Percentiles rank a stretch among this genome's conserved stretches.
Evolutionary conservation across 2,797 vertebrate genomes (phyloP).

Genomic region (Brachymystax lenok): DNA sequence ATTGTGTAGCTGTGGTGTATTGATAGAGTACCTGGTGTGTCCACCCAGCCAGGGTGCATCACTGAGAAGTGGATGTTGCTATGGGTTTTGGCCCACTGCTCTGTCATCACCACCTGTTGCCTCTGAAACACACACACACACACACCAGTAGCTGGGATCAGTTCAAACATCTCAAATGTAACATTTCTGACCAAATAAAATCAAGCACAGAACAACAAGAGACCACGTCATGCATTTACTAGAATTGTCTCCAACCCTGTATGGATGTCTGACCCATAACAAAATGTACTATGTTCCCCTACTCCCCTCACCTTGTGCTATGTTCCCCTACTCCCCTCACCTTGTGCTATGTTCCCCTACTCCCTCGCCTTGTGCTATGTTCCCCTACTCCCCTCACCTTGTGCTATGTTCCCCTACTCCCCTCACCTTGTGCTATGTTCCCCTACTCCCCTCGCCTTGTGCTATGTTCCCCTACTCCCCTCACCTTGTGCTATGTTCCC

Average conservation of each 20-base stretch:
- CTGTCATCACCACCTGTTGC: constrained; percentile 82
- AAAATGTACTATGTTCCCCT: neutral
- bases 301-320: constrained; percentile 32
- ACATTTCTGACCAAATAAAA: neutral
- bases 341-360: constrained; percentile 74
- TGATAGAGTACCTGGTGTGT: constrained; percentile 73
- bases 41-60: constrained; percentile 83
- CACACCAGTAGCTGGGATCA: constrained; percentile 11
- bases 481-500: too few relatives aligned
- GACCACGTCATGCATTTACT: neutral
- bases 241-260: neutral
- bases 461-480: too few relatives aligned
- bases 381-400: constrained; percentile 66
- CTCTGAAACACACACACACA: constrained; percentile 66
- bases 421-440: too few relatives aligned
- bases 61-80: constrained; percentile 78
- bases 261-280: neutral
- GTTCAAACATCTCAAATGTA: neutral
- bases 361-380: constrained; percentile 77
- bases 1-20: neutral
- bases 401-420: constrained; percentile 64
- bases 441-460: too few relatives aligned
- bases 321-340: constrained; percentile 54
- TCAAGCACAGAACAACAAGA: neutral
- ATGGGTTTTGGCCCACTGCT: constrained; percentile 78